These are phyloP conservation scores for Dendrolimus kikuchii DNA, from an alignment of 1,140 invertebrate genomes.

Conservation along the genomic window DNA sequence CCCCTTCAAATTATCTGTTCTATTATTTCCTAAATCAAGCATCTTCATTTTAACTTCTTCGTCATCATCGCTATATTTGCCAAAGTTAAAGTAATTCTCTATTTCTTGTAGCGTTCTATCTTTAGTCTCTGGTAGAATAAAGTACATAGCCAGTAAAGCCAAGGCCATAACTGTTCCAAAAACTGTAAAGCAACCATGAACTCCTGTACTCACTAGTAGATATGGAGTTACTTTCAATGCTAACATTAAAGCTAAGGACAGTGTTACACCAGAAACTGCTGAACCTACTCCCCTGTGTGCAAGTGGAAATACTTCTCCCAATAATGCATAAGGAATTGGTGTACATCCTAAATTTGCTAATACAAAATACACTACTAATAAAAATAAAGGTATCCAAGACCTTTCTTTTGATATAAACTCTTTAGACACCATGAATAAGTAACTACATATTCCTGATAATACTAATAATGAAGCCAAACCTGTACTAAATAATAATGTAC, in stretches of 20 bases:
- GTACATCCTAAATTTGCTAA: constrained; percentile 48
- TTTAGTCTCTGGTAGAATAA: constrained; percentile 48
- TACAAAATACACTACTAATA: constrained; percentile 45
- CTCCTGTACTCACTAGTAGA: constrained; percentile 31
- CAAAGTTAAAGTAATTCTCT: constrained; percentile 44
- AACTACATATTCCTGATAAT: constrained; percentile 27
- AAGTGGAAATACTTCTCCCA: constrained; percentile 52
- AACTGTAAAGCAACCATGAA: constrained; percentile 43
- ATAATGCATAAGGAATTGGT: constrained; percentile 42
- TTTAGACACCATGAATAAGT: constrained; percentile 26
- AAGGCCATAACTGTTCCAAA: constrained; percentile 29
- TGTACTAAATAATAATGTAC: constrained; percentile 37
- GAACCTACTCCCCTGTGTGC: constrained; percentile 38
- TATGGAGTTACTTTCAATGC: constrained; percentile 41
- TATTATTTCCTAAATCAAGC: too few species aligned
- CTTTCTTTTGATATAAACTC: constrained; percentile 28
- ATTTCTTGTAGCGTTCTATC: constrained; percentile 52
- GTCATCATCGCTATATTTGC: constrained; percentile 21
- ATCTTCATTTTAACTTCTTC: constrained; percentile 9
- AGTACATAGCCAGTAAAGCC: constrained; percentile 26
- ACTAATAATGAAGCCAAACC: constrained; percentile 33
- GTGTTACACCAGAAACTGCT: constrained; percentile 24
- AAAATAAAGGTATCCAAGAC: constrained; percentile 30
- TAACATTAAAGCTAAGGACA: constrained; percentile 28
- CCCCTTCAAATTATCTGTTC: too few species aligned